Base-by-base conservation (phyloP, 2,113 vertebrate species). In the Hippocampus mohnikei region DNA sequence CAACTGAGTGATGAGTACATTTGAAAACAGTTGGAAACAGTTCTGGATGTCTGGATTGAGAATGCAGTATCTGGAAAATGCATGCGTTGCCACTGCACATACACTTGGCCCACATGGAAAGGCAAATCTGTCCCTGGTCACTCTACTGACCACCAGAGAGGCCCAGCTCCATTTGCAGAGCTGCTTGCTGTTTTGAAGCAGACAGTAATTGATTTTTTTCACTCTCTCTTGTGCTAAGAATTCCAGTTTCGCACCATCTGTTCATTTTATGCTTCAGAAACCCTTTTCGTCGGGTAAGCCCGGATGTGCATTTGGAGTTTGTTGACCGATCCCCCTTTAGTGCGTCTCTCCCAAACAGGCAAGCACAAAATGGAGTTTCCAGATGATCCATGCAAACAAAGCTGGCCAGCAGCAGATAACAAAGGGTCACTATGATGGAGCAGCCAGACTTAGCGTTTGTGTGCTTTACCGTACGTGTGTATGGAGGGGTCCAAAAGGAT, bases 321-420 rank as follows among this genome's bases (percentile, higher is more conserved):
- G 77, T 80, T 77, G 80, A 77, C 78, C 78, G 61, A 25, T 33
- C 62, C 67, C 33, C 68, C 37, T 85, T 83, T 74, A 61, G 71
- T 67, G 62, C 15, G 64, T 75, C 80, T 84, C 63, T 65, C 42
- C 74, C 66, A 80, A 81, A 80, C 67, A n/a, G 0, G 44, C 71
- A 61, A 66, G 61, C 74, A 72, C 76, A 75, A 60, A 85, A 85
- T 72, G 66, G 71, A 74, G 78, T 84, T 86, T 88, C 81, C 78
- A 84, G 77, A 87, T 82, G 82, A 88, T 87, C 62, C 74, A 69
- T 71, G 71, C 80, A 85, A 87, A 88, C 86, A 89, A 82, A 83
- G 84, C 89, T 90, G 83, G 69, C 12, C 69, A 74, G 70, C 41
- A 70, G 80, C 70, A 85, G 88, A 90, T 89, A 89, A 90, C 79